Base-by-base conservation (phyloP, 2,888 invertebrate species). In the Parthenolecanium corni region DNA sequence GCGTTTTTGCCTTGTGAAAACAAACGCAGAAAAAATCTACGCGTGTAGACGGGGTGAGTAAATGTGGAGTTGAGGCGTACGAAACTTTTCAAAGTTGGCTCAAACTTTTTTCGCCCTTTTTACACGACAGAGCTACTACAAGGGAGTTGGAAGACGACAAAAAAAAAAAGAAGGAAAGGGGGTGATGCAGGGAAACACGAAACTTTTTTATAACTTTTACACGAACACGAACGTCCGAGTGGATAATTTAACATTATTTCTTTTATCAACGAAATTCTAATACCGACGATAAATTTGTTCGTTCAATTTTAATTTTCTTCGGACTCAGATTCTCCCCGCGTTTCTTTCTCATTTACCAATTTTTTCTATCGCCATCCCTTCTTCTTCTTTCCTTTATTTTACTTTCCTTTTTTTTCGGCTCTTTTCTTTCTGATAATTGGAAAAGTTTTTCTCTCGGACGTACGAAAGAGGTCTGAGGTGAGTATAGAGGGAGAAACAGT, bases 201-300 rank as follows among this genome's bases (percentile, higher is more conserved):
- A 31, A 52, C 52, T 52, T 52, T 51, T 5, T 24, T 52, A 52
- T 20, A 31, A 31, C 52, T 52, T 36, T 44, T 20, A n/a, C 52
- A 31, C 24, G 31, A 52, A n/a, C 52, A 31, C 24, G 31, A 52
- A 52, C 52, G 52, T 52, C 52, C 38, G 47, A 56, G n/a, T 36
- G 61, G 57, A 61, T 61, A 61, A 61, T 61, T 61, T 49, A 38
- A 61, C 51, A 40, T 61, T 61, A 61, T 61, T 49, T 61, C 61
- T 61, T 61, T 61, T 61, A 61, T 61, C 61, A 61, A 61, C 61
- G 49, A 61, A 61, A 61, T 61, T 61, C 61, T 61, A 61, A 61
- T 61, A 61, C 61, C 61, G 47, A 49, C 61, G 49, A 61, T 61
- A 61, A 61, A 61, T 61, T 61, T 51, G 61, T 61, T 40, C 21